Conservation (phyloP, 2,797 vertebrate species). For the Amazona finschi region DNA sequence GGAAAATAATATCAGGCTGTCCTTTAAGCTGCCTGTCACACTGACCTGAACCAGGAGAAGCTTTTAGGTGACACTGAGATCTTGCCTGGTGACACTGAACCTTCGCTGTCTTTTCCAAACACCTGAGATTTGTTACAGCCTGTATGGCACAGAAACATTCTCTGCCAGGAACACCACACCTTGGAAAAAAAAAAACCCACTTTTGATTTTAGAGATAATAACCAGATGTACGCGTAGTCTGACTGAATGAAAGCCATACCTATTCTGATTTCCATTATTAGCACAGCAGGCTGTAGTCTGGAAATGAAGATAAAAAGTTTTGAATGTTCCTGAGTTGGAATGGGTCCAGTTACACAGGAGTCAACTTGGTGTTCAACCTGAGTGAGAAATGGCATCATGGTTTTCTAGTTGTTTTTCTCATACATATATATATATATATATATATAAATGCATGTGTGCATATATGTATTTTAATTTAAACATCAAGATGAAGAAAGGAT, state of each 20-base stretch:
- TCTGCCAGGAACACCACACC: neutral
- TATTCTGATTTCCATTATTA: neutral
- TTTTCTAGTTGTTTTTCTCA: neutral
- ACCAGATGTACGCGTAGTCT: neutral
- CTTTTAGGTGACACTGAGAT: neutral
- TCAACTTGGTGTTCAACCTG: neutral
- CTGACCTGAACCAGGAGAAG: neutral
- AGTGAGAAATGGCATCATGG: neutral
- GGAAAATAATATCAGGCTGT: neutral
- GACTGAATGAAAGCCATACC: neutral
- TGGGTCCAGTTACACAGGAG: neutral
- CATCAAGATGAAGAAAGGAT: neutral
- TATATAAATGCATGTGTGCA: neutral
- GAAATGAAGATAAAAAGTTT: neutral
- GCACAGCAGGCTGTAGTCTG: neutral
- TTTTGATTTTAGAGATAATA: neutral
- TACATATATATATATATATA: neutral
- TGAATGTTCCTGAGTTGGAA: neutral
- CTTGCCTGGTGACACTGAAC: neutral
- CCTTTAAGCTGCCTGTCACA: neutral
- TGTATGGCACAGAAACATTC: neutral
- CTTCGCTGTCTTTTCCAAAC: neutral
- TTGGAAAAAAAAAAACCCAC: neutral
- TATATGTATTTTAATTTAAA: neutral
- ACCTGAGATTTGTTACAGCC: neutral